Evolutionary conservation across 64 coral and sea anemone species (phyloP).

Genomic region (Stichodactyla helianthus): DNA sequence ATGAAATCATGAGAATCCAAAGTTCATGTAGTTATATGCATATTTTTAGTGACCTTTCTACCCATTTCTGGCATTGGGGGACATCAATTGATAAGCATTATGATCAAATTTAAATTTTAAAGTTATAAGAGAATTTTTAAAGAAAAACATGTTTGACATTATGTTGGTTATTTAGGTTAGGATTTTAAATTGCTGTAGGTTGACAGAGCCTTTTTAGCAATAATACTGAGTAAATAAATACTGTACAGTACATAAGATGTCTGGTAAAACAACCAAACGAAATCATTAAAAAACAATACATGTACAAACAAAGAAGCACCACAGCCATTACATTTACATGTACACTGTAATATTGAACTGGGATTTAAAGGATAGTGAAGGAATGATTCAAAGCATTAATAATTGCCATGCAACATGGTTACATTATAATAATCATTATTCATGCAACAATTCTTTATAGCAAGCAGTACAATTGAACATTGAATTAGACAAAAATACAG

Average conservation of each 20-base stretch:
- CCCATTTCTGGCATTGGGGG: too few species aligned
- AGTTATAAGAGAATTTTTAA: neutral
- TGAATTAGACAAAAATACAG: neutral
- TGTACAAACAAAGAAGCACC: neutral
- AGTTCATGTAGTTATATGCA: neutral
- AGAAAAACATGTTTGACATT: neutral
- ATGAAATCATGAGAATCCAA: neutral
- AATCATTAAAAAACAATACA: neutral
- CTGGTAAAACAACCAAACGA: neutral
- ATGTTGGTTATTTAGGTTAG: neutral
- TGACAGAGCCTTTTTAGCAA: neutral
- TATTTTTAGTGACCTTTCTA: neutral
- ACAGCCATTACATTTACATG: neutral
- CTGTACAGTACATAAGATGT: neutral
- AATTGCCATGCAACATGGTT: neutral
- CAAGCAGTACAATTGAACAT: neutral
- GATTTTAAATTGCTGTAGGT: neutral
- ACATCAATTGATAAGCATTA: too few species aligned
- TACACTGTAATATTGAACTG: neutral
- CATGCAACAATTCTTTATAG: conserved; percentile 1
- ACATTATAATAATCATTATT: neutral
- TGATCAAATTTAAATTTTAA: neutral
- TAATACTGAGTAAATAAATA: neutral
- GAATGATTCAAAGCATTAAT: neutral
- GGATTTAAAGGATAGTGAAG: neutral